Percentiles rank a stretch among this genome's conserved stretches.
Evolutionary conservation across 2,888 invertebrate species (phyloP).

Genomic region (Sminthurinus aureus): DNA sequence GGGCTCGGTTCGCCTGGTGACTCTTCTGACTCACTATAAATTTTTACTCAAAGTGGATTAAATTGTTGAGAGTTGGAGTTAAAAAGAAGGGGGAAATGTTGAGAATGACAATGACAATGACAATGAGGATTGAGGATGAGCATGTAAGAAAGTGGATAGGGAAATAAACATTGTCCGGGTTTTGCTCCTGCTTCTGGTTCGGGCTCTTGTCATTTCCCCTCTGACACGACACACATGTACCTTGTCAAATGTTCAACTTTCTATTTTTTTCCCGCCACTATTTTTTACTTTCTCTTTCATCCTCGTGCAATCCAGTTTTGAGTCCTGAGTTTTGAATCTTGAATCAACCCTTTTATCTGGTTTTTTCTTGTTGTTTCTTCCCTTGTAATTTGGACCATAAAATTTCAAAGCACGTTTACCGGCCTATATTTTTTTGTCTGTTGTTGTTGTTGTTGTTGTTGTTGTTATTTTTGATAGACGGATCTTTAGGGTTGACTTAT

Average conservation of each 20-base stretch:
- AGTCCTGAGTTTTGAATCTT: neutral
- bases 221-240: neutral
- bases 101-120: too few species aligned
- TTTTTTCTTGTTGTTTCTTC: too few species aligned
- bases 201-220: neutral
- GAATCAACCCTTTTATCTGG: neutral
- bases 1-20: neutral
- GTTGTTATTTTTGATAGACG: neutral
- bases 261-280: neutral
- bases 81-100: too few species aligned
- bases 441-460: neutral
- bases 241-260: neutral
- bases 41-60: neutral
- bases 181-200: too few species aligned
- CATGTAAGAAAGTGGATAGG: neutral
- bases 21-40: neutral
- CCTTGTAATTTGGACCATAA: too few species aligned
- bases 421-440: neutral
- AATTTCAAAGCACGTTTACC: conserved; percentile 8
- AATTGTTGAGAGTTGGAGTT: too few species aligned
- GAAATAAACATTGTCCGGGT: neutral
- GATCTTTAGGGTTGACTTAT: neutral
- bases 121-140: too few species aligned
- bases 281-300: neutral
- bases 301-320: neutral